Conservation (phyloP, 2,797 vertebrate genomes). For the Syndactyla subalaris region DNA sequence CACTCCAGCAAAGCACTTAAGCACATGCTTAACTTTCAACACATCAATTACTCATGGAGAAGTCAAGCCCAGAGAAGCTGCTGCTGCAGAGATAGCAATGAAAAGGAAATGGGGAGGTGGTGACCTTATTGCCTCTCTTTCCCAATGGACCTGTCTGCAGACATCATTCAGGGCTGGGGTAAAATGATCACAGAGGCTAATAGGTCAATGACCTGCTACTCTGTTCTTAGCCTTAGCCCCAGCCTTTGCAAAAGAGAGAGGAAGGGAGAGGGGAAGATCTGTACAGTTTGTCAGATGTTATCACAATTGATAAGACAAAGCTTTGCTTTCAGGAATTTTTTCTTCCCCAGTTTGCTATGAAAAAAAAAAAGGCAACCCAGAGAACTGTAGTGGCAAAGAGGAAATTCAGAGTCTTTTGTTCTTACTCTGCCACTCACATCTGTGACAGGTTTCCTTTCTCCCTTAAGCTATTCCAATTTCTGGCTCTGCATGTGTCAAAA, state of each 20-base stretch:
- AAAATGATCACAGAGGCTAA: neutral
- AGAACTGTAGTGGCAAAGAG: neutral
- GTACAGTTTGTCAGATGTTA: slow-evolving; percentile 59
- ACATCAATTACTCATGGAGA: slow-evolving; percentile 48
- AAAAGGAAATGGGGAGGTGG: slow-evolving; percentile 60
- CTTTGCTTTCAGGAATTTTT: slow-evolving; percentile 28
- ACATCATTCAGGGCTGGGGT: slow-evolving; percentile 8
- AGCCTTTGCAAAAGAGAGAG: slow-evolving; percentile 7
- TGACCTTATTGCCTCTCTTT: slow-evolving; percentile 56
- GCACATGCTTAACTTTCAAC: slow-evolving; percentile 63
- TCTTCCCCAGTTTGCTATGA: neutral
- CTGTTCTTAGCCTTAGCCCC: neutral
- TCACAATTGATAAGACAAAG: slow-evolving; percentile 34
- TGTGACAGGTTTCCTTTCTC: slow-evolving; percentile 26
- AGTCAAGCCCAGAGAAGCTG: slow-evolving; percentile 47
- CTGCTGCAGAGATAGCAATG: neutral
- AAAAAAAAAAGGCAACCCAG: neutral
- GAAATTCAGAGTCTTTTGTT: slow-evolving; percentile 17
- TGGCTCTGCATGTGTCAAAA: slow-evolving; percentile 28
- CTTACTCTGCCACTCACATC: neutral
- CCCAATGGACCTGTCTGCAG: slow-evolving; percentile 29
- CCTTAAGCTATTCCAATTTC: slow-evolving; percentile 46
- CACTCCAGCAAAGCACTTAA: slow-evolving; percentile 59
- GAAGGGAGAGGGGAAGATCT: slow-evolving; percentile 10
- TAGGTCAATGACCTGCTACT: slow-evolving; percentile 44